Conservation (phyloP, 2,797 vertebrate species). For the Anniella stebbinsi region DNA sequence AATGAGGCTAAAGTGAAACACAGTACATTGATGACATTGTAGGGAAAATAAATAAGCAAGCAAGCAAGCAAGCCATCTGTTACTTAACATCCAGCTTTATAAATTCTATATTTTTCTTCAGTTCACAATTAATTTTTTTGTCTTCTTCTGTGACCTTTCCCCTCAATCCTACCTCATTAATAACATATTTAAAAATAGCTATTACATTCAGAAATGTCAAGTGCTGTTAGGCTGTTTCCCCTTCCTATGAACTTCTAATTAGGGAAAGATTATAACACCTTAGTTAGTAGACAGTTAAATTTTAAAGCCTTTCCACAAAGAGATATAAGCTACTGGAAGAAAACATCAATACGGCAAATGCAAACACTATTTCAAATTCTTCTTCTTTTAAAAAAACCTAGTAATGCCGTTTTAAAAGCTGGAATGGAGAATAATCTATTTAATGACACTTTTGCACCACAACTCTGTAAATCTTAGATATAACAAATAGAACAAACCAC, state of each 20-base stretch:
- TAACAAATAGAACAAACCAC: conserved; percentile 53
- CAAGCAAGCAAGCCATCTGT: neutral
- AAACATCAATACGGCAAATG: conserved; percentile 54
- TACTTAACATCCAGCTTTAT: conserved; percentile 56
- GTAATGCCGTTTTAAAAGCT: conserved; percentile 33
- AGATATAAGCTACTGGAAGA: conserved; percentile 44
- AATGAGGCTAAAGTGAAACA: neutral
- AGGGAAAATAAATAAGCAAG: neutral
- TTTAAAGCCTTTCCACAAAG: conserved; percentile 40
- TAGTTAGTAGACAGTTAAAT: conserved; percentile 51
- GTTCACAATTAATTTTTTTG: conserved; percentile 49
- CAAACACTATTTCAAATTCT: neutral
- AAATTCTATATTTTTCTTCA: conserved; percentile 54
- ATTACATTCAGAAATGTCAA: conserved; percentile 66
- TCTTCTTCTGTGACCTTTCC: conserved; percentile 57
- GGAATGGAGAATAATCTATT: conserved; percentile 47
- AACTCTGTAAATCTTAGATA: conserved; percentile 32
- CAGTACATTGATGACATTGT: neutral
- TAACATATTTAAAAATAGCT: conserved; percentile 45
- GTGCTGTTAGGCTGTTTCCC: conserved; percentile 53
- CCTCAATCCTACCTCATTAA: conserved; percentile 37
- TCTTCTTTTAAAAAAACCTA: conserved; percentile 7
- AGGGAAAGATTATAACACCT: conserved; percentile 49
- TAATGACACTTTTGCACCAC: conserved; percentile 30
- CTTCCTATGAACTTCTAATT: conserved; percentile 44